These are phyloP conservation scores for silkworm (Bombyx mori) DNA, from an alignment of 1,140 invertebrate genomes.

Conservation along the genomic window DNA sequence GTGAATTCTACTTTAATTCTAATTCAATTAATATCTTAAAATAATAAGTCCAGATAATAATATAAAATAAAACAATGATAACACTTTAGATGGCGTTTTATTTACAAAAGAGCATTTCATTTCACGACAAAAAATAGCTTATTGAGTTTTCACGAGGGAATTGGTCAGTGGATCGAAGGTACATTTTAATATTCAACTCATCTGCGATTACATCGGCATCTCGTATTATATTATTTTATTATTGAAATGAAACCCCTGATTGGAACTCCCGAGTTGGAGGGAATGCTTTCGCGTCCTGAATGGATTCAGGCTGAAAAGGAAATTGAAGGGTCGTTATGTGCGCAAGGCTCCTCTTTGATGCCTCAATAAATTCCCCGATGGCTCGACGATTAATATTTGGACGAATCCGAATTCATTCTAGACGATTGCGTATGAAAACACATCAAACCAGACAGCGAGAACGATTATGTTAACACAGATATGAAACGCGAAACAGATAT, in stretches of 20 bases:
- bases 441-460: constrained; percentile 1
- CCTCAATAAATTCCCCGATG: constrained; percentile 42
- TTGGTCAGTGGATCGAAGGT: constrained; percentile 5
- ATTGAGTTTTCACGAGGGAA: background rate
- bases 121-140: background rate
- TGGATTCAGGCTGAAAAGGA: constrained; percentile 49
- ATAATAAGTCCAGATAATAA: background rate
- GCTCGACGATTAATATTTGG: constrained; percentile 41
- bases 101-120: background rate
- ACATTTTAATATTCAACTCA: constrained; percentile 48
- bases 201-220: constrained; percentile 36
- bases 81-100: background rate
- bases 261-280: constrained; percentile 35
- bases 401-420: constrained; percentile 22
- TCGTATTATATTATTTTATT: constrained; percentile 41
- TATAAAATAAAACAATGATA: background rate
- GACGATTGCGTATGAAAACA: constrained; percentile 7
- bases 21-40: too few species aligned
- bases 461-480: constrained; percentile 1
- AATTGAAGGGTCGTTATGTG: constrained; percentile 53
- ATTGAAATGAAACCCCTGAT: constrained; percentile 30
- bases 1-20: too few species aligned
- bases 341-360: constrained; percentile 30
- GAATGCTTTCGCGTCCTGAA: constrained; percentile 49
- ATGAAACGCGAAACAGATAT: constrained; percentile 5